These are phyloP conservation scores for Neoaliturus tenellus DNA, from an alignment of 2,888 invertebrate species.

Conservation along the genomic window DNA sequence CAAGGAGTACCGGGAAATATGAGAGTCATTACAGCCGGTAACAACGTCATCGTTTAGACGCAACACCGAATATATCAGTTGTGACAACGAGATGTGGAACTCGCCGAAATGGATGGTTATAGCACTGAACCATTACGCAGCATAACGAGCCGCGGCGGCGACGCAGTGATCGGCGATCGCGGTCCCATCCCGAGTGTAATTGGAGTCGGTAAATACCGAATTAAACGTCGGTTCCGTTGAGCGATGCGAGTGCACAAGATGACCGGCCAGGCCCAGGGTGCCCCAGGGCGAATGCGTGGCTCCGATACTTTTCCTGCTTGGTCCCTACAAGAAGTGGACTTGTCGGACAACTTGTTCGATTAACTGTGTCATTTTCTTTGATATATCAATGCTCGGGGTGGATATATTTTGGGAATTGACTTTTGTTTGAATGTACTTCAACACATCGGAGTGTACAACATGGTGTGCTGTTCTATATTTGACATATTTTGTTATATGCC, in stretches of 20 bases:
- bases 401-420: not conserved
- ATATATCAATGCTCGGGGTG: not conserved
- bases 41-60: conserved; percentile 18
- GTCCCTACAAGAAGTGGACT: not conserved
- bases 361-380: not conserved
- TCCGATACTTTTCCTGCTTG: not conserved
- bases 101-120: not conserved
- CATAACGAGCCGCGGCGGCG: too few relatives aligned
- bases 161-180: not conserved
- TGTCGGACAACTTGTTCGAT: not conserved
- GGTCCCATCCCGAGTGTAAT: not conserved
- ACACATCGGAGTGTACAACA: too few relatives aligned
- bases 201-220: not conserved
- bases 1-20: not conserved
- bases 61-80: conserved; percentile 17
- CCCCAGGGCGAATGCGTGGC: not conserved
- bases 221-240: not conserved
- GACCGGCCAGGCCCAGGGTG: not conserved
- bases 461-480: too few relatives aligned
- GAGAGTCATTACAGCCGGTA: not conserved
- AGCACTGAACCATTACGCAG: not conserved
- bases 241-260: not conserved
- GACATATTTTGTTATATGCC: too few relatives aligned
- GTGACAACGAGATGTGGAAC: not conserved
- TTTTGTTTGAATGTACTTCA: not conserved